These are phyloP conservation scores for Argyrosomus japonicus DNA, from an alignment of 2,113 vertebrate species.

Conservation along the genomic window DNA sequence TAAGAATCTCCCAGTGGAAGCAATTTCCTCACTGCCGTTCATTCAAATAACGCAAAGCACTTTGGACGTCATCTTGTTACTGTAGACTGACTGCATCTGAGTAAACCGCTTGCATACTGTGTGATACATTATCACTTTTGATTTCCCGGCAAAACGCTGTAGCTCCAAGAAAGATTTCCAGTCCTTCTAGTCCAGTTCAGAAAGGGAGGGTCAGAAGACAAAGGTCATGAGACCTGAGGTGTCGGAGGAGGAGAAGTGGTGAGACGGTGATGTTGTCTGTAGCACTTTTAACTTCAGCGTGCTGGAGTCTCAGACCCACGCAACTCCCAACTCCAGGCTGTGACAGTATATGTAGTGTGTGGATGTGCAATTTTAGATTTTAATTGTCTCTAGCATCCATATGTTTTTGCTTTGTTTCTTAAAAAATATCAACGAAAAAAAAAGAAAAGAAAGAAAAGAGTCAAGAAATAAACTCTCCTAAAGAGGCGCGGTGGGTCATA, in stretches of 20 bases:
- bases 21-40: constrained; percentile 60
- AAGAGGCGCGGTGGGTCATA: constrained; percentile 87
- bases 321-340: constrained; percentile 46
- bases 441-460: constrained; percentile 40
- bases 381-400: constrained; percentile 72
- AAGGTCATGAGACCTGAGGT: constrained; percentile 66
- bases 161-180: constrained; percentile 57
- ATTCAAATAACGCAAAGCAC: constrained; percentile 70
- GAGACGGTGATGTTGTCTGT: constrained; percentile 23
- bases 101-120: constrained; percentile 47
- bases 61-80: constrained; percentile 59
- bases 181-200: constrained; percentile 58
- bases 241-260: constrained; percentile 45
- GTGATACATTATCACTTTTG: constrained; percentile 47
- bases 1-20: constrained; percentile 68
- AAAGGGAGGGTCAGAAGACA: constrained; percentile 50
- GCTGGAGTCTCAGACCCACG: constrained; percentile 39
- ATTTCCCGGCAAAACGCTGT: constrained; percentile 51
- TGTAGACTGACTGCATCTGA: constrained; percentile 48
- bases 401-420: constrained; percentile 68
- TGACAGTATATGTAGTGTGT: constrained; percentile 67
- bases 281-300: constrained; percentile 41
- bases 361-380: constrained; percentile 64
- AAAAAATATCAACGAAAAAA: constrained; percentile 67
- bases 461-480: constrained; percentile 68